Evolutionary conservation across 1,140 invertebrate species (phyloP).

Genomic region (Drosophila lacteicornis): DNA sequence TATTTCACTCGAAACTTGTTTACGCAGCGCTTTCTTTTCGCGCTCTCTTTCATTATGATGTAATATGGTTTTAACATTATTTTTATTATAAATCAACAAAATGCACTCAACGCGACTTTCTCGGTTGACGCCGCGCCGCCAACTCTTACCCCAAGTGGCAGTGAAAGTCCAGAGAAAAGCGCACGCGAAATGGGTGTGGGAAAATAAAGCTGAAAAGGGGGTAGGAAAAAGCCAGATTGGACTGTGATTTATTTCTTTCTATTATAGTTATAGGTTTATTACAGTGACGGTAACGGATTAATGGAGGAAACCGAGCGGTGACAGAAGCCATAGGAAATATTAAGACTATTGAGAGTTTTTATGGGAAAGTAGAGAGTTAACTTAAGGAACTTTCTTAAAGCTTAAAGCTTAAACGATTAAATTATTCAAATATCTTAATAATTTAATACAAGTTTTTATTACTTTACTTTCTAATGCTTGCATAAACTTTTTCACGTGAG

Average conservation of each 20-base stretch:
- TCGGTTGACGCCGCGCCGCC: constrained; percentile 48
- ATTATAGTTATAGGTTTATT: constrained; percentile 65
- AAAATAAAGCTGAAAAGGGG: constrained; percentile 6
- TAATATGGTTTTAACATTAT: constrained; percentile 80
- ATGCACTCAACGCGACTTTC: constrained; percentile 68
- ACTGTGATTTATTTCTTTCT: constrained; percentile 69
- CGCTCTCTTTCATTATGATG: constrained; percentile 69
- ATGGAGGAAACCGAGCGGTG: constrained; percentile 1
- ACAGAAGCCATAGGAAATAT: neutral
- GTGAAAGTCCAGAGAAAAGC: constrained; percentile 20
- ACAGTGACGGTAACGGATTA: constrained; percentile 25
- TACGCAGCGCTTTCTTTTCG: constrained; percentile 53
- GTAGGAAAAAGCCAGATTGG: constrained; percentile 25
- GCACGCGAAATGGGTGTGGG: constrained; percentile 5
- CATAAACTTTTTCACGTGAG: neutral
- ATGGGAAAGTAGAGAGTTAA: neutral
- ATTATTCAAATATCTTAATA: too few species aligned
- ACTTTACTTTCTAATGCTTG: neutral
- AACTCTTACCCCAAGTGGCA: constrained; percentile 44
- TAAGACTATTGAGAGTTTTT: constrained; percentile 3
- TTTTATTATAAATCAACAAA: constrained; percentile 80
- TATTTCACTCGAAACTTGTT: constrained; percentile 80
- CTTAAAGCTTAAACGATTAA: neutral
- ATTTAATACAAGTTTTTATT: too few species aligned
- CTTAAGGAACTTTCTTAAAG: neutral